Conservation (phyloP, 1,140 invertebrate genomes). For the Acromyrmex charruanus region DNA sequence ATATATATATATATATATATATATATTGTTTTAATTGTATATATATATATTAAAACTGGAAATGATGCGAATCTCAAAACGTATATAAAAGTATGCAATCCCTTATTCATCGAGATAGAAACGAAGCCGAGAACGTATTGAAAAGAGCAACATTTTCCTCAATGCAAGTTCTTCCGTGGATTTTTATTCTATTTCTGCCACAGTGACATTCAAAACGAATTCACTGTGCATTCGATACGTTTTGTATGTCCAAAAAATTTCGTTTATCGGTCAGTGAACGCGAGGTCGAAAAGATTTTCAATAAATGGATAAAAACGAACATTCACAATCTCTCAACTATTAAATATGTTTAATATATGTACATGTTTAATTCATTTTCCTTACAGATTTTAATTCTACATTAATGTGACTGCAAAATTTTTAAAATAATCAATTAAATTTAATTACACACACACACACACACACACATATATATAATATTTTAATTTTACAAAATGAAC, state of each 20-base stretch:
- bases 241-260: slow-evolving; percentile 14
- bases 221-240: not conserved
- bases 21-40: too few relatives aligned
- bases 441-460: not conserved
- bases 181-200: slow-evolving; percentile 14
- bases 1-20: too few relatives aligned
- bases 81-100: not conserved
- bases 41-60: not conserved
- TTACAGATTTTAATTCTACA: not conserved
- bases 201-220: not conserved
- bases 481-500: not conserved
- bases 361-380: not conserved
- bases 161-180: not conserved
- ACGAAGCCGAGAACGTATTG: not conserved
- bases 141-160: not conserved
- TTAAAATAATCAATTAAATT: not conserved
- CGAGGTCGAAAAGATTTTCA: slow-evolving; percentile 53
- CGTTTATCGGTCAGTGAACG: slow-evolving; percentile 44
- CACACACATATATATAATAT: not conserved
- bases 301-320: slow-evolving; percentile 28
- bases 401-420: not conserved
- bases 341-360: not conserved
- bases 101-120: not conserved
- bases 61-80: not conserved
- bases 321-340: not conserved